phyloP scores from a whole-genome alignment of 2,888 invertebrate species.

The Diaphora mendica region DNA sequence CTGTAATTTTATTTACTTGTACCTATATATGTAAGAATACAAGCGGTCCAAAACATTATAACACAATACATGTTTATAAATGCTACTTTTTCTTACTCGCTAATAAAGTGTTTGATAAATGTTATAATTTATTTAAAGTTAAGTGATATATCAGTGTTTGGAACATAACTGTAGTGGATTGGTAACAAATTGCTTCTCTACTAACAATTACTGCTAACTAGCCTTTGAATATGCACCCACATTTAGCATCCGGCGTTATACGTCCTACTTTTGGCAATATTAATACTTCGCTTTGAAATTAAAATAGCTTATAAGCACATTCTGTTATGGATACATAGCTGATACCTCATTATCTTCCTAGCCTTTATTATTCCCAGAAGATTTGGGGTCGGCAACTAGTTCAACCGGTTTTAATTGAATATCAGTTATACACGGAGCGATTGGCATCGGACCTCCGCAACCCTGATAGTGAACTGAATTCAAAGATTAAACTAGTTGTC shows the following conservation, averaged over 20 bases:
- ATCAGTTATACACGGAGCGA: too few relatives aligned
- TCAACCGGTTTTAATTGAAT: too few relatives aligned
- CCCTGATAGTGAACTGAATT: too few relatives aligned
- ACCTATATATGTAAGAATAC: too few relatives aligned
- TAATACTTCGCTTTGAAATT: background rate
- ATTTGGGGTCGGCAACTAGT: too few relatives aligned
- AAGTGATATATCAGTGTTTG: background rate
- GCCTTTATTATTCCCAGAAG: too few relatives aligned
- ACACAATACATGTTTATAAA: background rate
- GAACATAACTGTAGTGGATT: constrained; percentile 7
- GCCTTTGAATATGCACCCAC: background rate
- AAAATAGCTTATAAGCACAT: background rate
- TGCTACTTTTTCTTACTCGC: background rate
- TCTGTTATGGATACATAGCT: background rate
- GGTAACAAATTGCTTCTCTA: background rate
- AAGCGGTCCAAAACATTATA: too few relatives aligned
- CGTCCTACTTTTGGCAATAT: constrained; percentile 1
- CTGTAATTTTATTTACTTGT: too few relatives aligned
- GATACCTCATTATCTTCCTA: too few relatives aligned
- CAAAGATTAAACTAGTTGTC: too few relatives aligned
- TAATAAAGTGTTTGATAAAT: background rate
- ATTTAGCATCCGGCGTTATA: background rate
- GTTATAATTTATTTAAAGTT: background rate
- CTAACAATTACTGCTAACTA: constrained; percentile 3
- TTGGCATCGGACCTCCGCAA: too few relatives aligned